phyloP scores from a whole-genome alignment of 2,797 vertebrate species.

The Gallinago stenura region DNA sequence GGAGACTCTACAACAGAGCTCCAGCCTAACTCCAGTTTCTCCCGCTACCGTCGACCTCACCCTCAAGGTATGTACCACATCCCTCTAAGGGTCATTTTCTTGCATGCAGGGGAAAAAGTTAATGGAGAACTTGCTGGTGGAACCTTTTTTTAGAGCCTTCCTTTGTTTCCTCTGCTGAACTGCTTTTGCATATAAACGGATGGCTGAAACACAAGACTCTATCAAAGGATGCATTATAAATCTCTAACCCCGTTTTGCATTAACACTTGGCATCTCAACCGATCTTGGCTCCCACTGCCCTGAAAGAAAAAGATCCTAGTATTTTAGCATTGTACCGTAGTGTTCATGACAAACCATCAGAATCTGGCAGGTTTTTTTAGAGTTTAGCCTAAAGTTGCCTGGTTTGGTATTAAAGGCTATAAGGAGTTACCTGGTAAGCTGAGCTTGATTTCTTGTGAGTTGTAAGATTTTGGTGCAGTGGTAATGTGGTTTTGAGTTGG shows the following conservation, averaged over 20 bases:
- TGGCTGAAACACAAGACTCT: slow-evolving; percentile 60
- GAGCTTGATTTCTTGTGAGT: neutral
- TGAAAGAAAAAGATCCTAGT: neutral
- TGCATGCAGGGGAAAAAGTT: slow-evolving; percentile 75
- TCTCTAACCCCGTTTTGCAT: slow-evolving; percentile 70
- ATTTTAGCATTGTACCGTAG: neutral
- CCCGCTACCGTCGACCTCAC: slow-evolving; percentile 98
- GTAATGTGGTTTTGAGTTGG: neutral
- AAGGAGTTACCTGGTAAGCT: neutral
- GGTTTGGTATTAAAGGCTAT: neutral
- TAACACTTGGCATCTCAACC: slow-evolving; percentile 69
- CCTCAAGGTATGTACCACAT: slow-evolving; percentile 89
- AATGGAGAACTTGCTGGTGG: slow-evolving; percentile 66
- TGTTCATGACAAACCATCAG: neutral
- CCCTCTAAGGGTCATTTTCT: slow-evolving; percentile 71
- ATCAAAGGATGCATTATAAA: slow-evolving; percentile 42
- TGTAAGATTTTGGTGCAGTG: neutral
- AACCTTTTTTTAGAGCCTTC: slow-evolving; percentile 71
- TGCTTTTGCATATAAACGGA: slow-evolving; percentile 73
- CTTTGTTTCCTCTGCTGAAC: slow-evolving; percentile 75
- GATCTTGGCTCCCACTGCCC: slow-evolving; percentile 53
- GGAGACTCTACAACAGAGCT: slow-evolving; percentile 94
- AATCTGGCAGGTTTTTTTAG: neutral
- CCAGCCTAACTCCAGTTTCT: slow-evolving; percentile 96
- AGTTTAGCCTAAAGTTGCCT: neutral